Conservation (phyloP, 2,113 vertebrate genomes). For the Pteronura brasiliensis region DNA sequence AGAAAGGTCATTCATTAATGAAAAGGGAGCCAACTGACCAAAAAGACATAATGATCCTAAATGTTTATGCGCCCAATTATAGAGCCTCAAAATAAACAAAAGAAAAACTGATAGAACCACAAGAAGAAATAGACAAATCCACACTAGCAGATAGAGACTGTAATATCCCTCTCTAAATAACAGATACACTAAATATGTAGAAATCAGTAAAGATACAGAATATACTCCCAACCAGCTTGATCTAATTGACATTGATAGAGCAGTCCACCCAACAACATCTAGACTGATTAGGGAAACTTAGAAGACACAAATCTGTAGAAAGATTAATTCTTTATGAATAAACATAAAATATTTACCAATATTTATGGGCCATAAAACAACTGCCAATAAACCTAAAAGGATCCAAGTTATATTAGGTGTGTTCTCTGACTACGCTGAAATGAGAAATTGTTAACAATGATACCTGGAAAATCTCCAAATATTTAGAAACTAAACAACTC, state of each 20-base stretch:
- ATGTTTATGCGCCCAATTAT: not conserved
- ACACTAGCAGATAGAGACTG: not conserved
- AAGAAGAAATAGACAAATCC: not conserved
- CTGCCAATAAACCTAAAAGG: not conserved
- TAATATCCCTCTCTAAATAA: not conserved
- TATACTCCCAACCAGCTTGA: not conserved
- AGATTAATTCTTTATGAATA: not conserved
- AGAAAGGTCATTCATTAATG: not conserved
- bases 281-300: not conserved
- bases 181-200: not conserved
- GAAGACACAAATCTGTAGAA: not conserved
- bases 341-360: not conserved
- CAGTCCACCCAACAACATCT: not conserved
- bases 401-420: not conserved
- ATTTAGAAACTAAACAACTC: constrained; percentile 4
- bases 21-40: not conserved
- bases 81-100: constrained; percentile 7
- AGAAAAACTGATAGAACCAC: not conserved
- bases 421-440: not conserved
- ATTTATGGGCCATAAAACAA: not conserved
- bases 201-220: not conserved
- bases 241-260: not conserved
- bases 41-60: not conserved
- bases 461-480: not conserved
- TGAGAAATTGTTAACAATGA: not conserved